Base-by-base conservation (phyloP, 2,797 vertebrate species). In the Gephyroberyx darwinii region DNA sequence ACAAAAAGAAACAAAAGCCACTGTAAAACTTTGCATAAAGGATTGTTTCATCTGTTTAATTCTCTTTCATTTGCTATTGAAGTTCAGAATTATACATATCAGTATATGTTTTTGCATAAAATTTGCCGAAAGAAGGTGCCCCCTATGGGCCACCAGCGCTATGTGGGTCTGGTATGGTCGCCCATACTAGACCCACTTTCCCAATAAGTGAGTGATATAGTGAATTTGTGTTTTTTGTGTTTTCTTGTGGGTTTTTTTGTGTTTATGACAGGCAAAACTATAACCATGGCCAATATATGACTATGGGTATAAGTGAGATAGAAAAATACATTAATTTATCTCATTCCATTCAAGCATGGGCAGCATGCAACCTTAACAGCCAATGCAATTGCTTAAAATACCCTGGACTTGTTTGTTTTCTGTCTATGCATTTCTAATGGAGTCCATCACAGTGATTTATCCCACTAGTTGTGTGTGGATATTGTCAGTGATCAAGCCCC, bases 371-470 rank as follows among this genome's bases (percentile, higher is more conserved):
- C 70, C 68, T 61, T 74, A 74, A 83, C 80, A 81, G 81, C 80
- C 79, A 78, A 80, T 65, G 45, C 31, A 1, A 12, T 57, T 62
- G 53, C 74, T 74, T 80, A 72, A 87, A 87, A 82, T 83, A 84
- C 50, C 50, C 7, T 14, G 10, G 63, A 55, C 65, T 26, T 62
- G 56, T 87, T 80, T 86, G 72, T 78, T 84, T 83, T 75, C 67
- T 66, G 43, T 75, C 71, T 62, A 83, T 55, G 26, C 57, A 76
- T 84, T 84, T 67, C 55, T 62, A 62, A 78, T 76, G 12, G 81
- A 83, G 69, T 81, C 60, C 71, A 76, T 86, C 62, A 30, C 58
- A 48, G 68, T 71, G 68, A 85, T 87, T 86, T 81, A 73, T 80
- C 80, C 71, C 39, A 68, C 70, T 71, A 51, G 33, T 67, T 75